phyloP scores from a whole-genome alignment of 2,113 vertebrate genomes.

The Ibidorhyncha struthersii region DNA sequence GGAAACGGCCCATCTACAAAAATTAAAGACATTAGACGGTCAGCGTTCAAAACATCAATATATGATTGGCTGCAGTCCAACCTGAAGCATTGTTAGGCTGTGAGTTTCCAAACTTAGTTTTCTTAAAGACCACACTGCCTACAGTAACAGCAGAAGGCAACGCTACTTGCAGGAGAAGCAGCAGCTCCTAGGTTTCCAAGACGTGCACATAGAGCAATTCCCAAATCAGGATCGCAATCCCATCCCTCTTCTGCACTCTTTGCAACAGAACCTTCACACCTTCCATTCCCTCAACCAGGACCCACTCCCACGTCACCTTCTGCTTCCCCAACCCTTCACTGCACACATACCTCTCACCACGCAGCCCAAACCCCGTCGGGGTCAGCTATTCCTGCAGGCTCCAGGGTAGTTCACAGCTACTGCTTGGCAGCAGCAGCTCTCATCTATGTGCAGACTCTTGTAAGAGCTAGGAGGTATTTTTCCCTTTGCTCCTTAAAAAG shows the following conservation, averaged over 20 bases:
- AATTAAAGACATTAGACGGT: background rate
- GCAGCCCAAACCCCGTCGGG: background rate
- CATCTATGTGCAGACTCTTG: background rate
- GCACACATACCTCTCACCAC: accelerated
- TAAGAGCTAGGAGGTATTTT: background rate
- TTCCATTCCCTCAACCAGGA: background rate
- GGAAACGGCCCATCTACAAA: constrained; percentile 92
- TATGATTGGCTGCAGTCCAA: background rate
- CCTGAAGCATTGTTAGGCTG: background rate
- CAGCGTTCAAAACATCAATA: background rate
- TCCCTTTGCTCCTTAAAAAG: background rate
- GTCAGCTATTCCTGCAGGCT: background rate
- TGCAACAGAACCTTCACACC: background rate
- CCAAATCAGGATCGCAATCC: background rate
- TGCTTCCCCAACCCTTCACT: background rate
- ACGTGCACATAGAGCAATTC: background rate
- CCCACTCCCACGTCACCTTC: background rate
- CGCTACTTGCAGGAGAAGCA: background rate
- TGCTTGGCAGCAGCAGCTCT: background rate
- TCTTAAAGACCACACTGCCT: background rate
- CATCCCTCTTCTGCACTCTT: background rate
- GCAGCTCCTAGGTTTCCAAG: background rate
- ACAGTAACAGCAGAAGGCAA: background rate
- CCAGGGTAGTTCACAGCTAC: background rate
- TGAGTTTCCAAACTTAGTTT: background rate